phyloP scores from a whole-genome alignment of 1,140 invertebrate species.

The Drosophila rhopaloa region DNA sequence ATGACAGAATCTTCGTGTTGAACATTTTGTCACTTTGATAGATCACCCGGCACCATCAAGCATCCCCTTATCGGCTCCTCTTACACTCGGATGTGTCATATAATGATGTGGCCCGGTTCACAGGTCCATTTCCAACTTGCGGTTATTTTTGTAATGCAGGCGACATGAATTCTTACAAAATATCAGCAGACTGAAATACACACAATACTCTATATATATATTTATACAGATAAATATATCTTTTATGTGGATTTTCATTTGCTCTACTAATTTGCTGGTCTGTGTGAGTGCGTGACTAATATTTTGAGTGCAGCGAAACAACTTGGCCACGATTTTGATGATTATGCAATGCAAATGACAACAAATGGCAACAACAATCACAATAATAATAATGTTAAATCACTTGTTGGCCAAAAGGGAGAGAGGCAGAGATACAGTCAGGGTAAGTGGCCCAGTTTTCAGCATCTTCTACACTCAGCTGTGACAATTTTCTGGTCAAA shows the following conservation, averaged over 20 bases:
- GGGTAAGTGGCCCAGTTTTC: slow-evolving; percentile 69
- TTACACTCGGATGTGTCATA: slow-evolving; percentile 52
- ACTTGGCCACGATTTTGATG: slow-evolving; percentile 69
- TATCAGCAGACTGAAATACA: slow-evolving; percentile 55
- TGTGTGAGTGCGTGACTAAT: slow-evolving; percentile 77
- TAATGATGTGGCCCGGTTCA: slow-evolving; percentile 43
- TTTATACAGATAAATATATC: slow-evolving; percentile 43
- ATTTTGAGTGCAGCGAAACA: slow-evolving; percentile 67
- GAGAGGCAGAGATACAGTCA: slow-evolving; percentile 4
- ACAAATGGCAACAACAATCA: slow-evolving; percentile 55
- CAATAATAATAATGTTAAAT: slow-evolving; percentile 68
- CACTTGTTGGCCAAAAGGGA: slow-evolving; percentile 34
- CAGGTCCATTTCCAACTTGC: slow-evolving; percentile 59
- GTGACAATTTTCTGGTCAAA: slow-evolving; percentile 67
- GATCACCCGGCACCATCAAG: slow-evolving; percentile 35
- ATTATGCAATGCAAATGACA: slow-evolving; percentile 62
- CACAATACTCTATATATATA: slow-evolving; percentile 43
- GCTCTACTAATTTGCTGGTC: slow-evolving; percentile 71
- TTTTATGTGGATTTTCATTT: slow-evolving; percentile 62
- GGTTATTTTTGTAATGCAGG: slow-evolving; percentile 77
- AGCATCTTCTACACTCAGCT: slow-evolving; percentile 17
- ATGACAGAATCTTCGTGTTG: slow-evolving; percentile 30
- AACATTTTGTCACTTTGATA: slow-evolving; percentile 70
- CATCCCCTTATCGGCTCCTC: slow-evolving; percentile 8
- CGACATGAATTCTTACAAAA: slow-evolving; percentile 81